Evolutionary conservation across 92 coral and sea anemone genomes (phyloP), one percentile per base, ranked within the genome.

Genomic region (Porites lobata): DNA sequence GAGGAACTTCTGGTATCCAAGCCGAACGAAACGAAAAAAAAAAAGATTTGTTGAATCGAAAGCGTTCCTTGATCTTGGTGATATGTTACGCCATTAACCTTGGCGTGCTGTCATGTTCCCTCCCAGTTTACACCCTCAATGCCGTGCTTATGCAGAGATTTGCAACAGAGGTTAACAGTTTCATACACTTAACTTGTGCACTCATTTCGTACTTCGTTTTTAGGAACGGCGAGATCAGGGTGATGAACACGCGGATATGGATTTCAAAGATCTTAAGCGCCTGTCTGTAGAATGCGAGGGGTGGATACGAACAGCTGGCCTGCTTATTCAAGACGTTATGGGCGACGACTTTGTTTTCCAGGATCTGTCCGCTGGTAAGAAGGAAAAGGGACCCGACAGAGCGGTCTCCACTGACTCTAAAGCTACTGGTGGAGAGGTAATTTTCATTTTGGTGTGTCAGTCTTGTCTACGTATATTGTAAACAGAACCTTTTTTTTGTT

Each of bases 241-340:
- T 26, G 98, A 97, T 74, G 98, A 97, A 68, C 98, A 95, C 79
- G 99, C 99, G 11, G 98, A 95, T 65, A 93, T 95, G 95, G 99
- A 97, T 57, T 97, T 90, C 79, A 95, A 94, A 81, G 99, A 97
- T 43, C 95, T 97, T 19, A 97, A 97, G 85, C 90, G 96, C 65
- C 91, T 95, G 59, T 82, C 76, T 54, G 90, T 78, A 51, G 99
- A 97, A 88, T 94, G 95, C n/a, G 98, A 95, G 77, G 91, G 96
- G 22, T 97, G 99, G 99, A 92, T 93, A 43, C 95, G 94, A 38
- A 97, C 96, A 4, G 95, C 99, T 8, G 82, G 88, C 50, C 90
- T 97, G 1, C 93, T 97, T 57, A 92, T 93, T 43, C 91, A 85
- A 83, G 98, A 97, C 71, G 96, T 92, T n/a, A 91, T 94, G 82